Percentiles rank a stretch among this genome's conserved stretches.
Evolutionary conservation across 92 coral and sea anemone genomes (phyloP).

Genomic region (Epizoanthus scotinus): DNA sequence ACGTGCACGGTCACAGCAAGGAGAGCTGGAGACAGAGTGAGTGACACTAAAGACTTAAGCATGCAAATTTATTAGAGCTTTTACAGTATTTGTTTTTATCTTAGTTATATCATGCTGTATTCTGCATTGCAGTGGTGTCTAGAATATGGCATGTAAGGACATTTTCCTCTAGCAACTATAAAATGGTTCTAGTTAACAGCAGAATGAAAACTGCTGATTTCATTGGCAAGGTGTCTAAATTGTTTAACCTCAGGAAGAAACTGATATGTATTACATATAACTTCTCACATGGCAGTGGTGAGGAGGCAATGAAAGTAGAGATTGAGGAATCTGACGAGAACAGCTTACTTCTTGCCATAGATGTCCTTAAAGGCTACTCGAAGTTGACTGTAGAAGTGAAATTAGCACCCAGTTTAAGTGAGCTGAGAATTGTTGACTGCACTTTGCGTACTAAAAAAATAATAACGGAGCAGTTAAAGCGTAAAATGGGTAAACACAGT

Average conservation of each 20-base stretch:
- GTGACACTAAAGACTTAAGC: no score
- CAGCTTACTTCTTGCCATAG: conserved; percentile 59
- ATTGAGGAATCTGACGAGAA: conserved; percentile 53
- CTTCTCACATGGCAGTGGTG: conserved; percentile 35
- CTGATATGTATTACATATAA: conserved; percentile 62
- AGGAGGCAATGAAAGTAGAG: conserved; percentile 44
- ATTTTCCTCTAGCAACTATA: conserved; percentile 47
- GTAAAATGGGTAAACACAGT: conserved; percentile 66
- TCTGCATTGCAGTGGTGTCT: conserved; percentile 43
- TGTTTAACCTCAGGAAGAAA: conserved; percentile 48
- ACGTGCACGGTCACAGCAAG: no score
- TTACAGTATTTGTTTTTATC: no score
- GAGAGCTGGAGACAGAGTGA: no score
- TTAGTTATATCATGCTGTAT: no score
- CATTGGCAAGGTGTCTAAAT: conserved; percentile 52
- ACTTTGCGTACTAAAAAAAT: conserved; percentile 22
- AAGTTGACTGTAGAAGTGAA: conserved; percentile 58
- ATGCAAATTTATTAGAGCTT: no score
- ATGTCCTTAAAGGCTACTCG: conserved; percentile 35
- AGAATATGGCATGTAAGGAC: conserved; percentile 59
- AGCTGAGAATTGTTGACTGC: neutral
- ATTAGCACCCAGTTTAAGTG: conserved; percentile 18
- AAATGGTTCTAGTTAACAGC: conserved; percentile 57
- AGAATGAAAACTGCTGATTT: conserved; percentile 57
- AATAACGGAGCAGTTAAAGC: conserved; percentile 41